These are phyloP conservation scores for Campoplex nolae DNA, from an alignment of 2,888 invertebrate genomes.

Conservation along the genomic window DNA sequence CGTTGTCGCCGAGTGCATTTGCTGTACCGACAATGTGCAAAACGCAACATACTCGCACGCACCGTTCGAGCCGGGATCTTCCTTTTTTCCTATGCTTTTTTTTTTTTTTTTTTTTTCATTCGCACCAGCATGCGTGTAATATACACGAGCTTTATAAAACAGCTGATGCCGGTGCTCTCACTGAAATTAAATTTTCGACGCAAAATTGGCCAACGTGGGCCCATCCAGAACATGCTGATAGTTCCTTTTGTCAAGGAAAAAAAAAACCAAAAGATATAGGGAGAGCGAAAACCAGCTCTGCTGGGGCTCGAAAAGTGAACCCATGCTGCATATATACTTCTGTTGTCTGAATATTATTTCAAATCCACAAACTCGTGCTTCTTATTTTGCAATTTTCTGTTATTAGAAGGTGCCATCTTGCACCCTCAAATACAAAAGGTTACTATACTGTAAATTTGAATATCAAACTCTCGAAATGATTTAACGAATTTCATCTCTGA, in stretches of 20 bases:
- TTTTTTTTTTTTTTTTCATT: slow-evolving; percentile 18
- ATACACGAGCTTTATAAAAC: slow-evolving; percentile 58
- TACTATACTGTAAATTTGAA: slow-evolving; percentile 27
- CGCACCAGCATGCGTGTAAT: slow-evolving; percentile 28
- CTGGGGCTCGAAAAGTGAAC: slow-evolving; percentile 21
- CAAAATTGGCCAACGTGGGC: slow-evolving; percentile 40
- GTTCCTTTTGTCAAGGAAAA: slow-evolving; percentile 18
- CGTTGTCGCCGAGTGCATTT: slow-evolving; percentile 61
- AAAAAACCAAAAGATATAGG: background rate
- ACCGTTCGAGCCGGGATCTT: background rate
- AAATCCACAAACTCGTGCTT: slow-evolving; percentile 6
- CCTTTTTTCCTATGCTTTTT: slow-evolving; percentile 15
- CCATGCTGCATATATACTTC: too few species aligned
- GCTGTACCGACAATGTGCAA: slow-evolving; percentile 46
- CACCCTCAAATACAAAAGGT: slow-evolving; percentile 9
- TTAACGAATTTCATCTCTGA: background rate
- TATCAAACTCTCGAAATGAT: background rate
- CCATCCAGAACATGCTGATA: background rate
- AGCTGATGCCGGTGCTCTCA: slow-evolving; percentile 36
- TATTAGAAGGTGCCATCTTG: background rate
- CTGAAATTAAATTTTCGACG: slow-evolving; percentile 62
- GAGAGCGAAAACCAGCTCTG: background rate
- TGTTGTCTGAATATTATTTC: slow-evolving; percentile 20
- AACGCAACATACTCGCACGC: slow-evolving; percentile 53
- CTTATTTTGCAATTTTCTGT: slow-evolving; percentile 23